Percentiles rank a stretch among this genome's conserved stretches.
Conservation (phyloP, 1,140 invertebrate species). For the Galleria mellonella region DNA sequence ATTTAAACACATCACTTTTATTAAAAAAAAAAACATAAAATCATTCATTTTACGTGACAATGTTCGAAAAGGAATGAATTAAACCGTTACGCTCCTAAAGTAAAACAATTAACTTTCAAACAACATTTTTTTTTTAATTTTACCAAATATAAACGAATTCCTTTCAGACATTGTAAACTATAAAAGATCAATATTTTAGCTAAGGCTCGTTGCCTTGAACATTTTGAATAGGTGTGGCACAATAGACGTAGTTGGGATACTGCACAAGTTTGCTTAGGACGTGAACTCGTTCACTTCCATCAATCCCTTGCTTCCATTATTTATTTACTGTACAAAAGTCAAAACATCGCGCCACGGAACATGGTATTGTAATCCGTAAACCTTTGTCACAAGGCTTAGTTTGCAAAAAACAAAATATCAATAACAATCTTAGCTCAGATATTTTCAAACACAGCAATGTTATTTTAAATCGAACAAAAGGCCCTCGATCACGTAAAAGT, state of each 20-base stretch:
- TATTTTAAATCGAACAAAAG: constrained; percentile 22
- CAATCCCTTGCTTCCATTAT: constrained; percentile 56
- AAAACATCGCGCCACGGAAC: constrained; percentile 18
- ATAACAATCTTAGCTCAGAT: no score
- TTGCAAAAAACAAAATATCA: constrained; percentile 1
- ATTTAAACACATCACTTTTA: no score
- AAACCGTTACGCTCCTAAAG: no score
- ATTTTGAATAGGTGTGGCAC: constrained; percentile 31
- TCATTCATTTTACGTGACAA: no score
- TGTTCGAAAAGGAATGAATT: no score
- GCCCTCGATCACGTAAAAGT: constrained; percentile 23
- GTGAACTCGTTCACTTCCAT: constrained; percentile 47
- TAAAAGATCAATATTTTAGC: constrained; percentile 26
- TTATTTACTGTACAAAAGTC: constrained; percentile 39
- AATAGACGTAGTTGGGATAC: constrained; percentile 34
- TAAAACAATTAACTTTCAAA: no score
- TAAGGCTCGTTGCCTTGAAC: constrained; percentile 17
- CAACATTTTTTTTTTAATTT: constrained; percentile 9
- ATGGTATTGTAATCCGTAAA: constrained; percentile 14
- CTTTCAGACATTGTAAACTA: constrained; percentile 12
- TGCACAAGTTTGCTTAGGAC: constrained; percentile 55
- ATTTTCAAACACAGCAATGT: constrained; percentile 3
- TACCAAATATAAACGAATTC: constrained; percentile 10
- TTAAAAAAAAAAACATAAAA: no score
- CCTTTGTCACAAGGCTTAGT: constrained; percentile 4